Evolutionary conservation across 2,888 invertebrate genomes (phyloP).

Genomic region (Byasa hedistus): DNA sequence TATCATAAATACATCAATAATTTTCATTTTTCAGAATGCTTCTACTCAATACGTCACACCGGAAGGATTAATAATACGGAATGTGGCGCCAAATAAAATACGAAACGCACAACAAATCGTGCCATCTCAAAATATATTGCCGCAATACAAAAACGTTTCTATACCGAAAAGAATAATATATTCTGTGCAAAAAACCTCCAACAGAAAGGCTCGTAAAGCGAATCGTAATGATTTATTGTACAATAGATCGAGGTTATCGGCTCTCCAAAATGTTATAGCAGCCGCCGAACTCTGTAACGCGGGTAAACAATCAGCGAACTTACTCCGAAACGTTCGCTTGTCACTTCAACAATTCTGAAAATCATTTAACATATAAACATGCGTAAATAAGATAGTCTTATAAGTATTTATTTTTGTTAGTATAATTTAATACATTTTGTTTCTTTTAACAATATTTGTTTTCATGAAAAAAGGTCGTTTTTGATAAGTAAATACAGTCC

Average conservation of each 20-base stretch:
- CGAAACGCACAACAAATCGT: conserved; percentile 33
- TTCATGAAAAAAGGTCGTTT: too few species aligned
- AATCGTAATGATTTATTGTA: conserved; percentile 41
- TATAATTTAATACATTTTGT: too few species aligned
- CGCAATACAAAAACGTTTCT: conserved; percentile 20
- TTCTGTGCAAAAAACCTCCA: conserved; percentile 41
- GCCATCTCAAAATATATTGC: conserved; percentile 35
- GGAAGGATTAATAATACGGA: conserved; percentile 19
- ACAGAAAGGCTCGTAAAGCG: conserved; percentile 32
- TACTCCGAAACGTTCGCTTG: conserved; percentile 9
- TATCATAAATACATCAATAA: too few species aligned
- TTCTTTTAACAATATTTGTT: too few species aligned
- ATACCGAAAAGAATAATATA: conserved; percentile 37
- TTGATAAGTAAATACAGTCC: too few species aligned
- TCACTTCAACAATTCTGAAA: conserved; percentile 3
- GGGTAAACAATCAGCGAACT: conserved; percentile 11
- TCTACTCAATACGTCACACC: conserved; percentile 25
- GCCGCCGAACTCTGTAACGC: conserved; percentile 41
- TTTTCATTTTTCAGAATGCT: conserved; percentile 29
- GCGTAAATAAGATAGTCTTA: not conserved
- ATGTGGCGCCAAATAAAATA: conserved; percentile 29
- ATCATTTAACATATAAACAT: not conserved
- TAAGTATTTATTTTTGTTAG: not conserved
- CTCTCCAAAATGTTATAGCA: conserved; percentile 45
- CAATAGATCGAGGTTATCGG: conserved; percentile 46